Conservation (phyloP, 1,140 invertebrate genomes). For the Trichogramma pretiosum region DNA sequence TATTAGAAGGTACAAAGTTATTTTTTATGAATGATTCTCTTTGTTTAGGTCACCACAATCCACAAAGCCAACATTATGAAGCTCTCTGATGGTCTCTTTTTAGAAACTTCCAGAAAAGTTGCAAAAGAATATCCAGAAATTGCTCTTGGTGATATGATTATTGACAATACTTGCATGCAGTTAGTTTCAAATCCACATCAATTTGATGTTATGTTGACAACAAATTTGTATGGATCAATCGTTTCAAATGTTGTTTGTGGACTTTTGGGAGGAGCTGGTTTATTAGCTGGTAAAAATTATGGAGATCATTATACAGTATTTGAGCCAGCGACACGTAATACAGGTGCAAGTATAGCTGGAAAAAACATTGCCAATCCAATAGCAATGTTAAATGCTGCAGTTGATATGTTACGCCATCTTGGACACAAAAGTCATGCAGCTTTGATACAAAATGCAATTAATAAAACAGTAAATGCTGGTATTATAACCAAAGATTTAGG, state of each 20-base stretch:
- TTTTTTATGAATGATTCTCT: background rate
- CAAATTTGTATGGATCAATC: conserved; percentile 96
- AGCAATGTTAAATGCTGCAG: conserved; percentile 85
- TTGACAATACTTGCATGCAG: conserved; percentile 95
- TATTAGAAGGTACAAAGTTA: background rate
- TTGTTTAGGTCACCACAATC: conserved; percentile 68
- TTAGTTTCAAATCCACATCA: conserved; percentile 93
- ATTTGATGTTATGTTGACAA: conserved; percentile 98
- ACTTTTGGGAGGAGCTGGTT: conserved; percentile 91
- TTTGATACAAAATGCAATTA: conserved; percentile 66
- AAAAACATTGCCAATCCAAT: conserved; percentile 97
- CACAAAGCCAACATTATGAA: conserved; percentile 99
- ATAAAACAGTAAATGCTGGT: conserved; percentile 72
- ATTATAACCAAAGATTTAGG: conserved; percentile 69
- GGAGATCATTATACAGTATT: conserved; percentile 90
- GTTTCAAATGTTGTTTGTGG: conserved; percentile 96
- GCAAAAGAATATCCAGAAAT: conserved; percentile 92
- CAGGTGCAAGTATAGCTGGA: conserved; percentile 82
- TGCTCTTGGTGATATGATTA: conserved; percentile 91
- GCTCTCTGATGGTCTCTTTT: conserved; percentile 88
- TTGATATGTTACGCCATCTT: conserved; percentile 87
- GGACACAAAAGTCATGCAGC: conserved; percentile 72
- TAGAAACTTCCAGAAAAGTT: conserved; percentile 74
- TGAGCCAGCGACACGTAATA: conserved; percentile 87
- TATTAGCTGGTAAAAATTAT: conserved; percentile 95